Percentiles rank a stretch among this genome's conserved stretches.
Conservation (phyloP, 2,797 vertebrate genomes). For the Enteromius radiatus region DNA sequence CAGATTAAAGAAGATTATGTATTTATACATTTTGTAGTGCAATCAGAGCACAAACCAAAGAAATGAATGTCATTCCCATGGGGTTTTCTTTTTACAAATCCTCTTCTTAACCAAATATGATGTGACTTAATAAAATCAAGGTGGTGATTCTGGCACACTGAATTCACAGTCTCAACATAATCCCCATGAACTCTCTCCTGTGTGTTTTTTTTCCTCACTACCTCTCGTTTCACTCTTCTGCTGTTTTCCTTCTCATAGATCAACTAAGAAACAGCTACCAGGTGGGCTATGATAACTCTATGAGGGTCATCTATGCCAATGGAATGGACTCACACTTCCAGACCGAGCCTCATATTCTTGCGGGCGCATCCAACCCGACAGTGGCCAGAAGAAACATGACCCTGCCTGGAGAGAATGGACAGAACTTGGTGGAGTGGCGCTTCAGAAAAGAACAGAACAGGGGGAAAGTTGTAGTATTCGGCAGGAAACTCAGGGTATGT, state of each 20-base stretch:
- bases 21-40: background rate
- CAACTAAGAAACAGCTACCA: slow-evolving; percentile 96
- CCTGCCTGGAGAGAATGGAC: slow-evolving; percentile 93
- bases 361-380: slow-evolving; percentile 92
- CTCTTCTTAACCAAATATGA: slow-evolving; percentile 15
- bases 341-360: slow-evolving; percentile 94
- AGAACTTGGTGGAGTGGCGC: slow-evolving; percentile 97
- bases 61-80: background rate
- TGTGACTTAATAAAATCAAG: slow-evolving; percentile 12
- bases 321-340: slow-evolving; percentile 96
- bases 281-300: slow-evolving; percentile 92
- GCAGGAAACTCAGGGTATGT: slow-evolving; percentile 94
- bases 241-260: slow-evolving; percentile 74
- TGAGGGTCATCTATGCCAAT: slow-evolving; percentile 93
- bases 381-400: slow-evolving; percentile 97
- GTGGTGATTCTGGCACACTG: slow-evolving; percentile 6
- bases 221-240: background rate
- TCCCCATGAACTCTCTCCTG: background rate
- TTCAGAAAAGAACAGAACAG: slow-evolving; percentile 95
- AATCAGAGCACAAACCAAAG: background rate
- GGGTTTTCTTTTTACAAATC: slow-evolving; percentile 9
- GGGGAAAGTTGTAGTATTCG: slow-evolving; percentile 94
- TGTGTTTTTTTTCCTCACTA: background rate
- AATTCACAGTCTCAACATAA: slow-evolving; percentile 4
- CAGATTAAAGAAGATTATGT: slow-evolving; percentile 14